Evolutionary conservation across 92 coral and sea anemone genomes (phyloP).

Genomic region (Pocillopora grandis): DNA sequence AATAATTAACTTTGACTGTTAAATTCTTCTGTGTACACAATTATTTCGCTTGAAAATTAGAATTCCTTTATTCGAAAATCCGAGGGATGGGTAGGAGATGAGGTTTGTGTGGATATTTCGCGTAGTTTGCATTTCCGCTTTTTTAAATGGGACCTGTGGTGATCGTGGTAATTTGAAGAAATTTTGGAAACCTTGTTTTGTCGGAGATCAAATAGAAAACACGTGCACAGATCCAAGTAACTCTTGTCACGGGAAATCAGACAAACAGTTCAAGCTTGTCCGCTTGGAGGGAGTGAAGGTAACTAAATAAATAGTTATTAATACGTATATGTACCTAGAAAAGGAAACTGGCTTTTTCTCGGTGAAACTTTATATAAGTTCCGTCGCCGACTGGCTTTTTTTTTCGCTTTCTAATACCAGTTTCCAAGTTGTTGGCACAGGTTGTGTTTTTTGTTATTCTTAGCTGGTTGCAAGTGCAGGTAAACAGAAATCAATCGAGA

Average conservation of each 20-base stretch:
- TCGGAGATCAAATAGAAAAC: conserved; percentile 57
- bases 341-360: not conserved
- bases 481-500: too few relatives aligned
- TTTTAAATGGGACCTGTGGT: not conserved
- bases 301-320: not conserved
- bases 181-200: conserved; percentile 61
- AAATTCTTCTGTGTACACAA: not conserved
- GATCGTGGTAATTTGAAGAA: conserved; percentile 6
- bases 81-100: not conserved
- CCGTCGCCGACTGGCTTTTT: too few relatives aligned
- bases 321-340: not conserved
- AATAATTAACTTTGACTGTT: not conserved
- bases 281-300: conserved; percentile 66
- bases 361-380: not conserved
- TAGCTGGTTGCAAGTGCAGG: too few relatives aligned
- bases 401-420: too few relatives aligned
- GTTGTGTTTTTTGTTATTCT: too few relatives aligned
- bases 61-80: not conserved
- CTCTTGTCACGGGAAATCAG: conserved; percentile 43
- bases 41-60: not conserved
- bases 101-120: not conserved
- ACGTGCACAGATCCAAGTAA: conserved; percentile 55
- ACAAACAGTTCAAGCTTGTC: conserved; percentile 33
- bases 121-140: not conserved
- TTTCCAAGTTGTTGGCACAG: too few relatives aligned